Evolutionary conservation across 2,888 invertebrate species (phyloP).

Genomic region (Synergus laeviventris): DNA sequence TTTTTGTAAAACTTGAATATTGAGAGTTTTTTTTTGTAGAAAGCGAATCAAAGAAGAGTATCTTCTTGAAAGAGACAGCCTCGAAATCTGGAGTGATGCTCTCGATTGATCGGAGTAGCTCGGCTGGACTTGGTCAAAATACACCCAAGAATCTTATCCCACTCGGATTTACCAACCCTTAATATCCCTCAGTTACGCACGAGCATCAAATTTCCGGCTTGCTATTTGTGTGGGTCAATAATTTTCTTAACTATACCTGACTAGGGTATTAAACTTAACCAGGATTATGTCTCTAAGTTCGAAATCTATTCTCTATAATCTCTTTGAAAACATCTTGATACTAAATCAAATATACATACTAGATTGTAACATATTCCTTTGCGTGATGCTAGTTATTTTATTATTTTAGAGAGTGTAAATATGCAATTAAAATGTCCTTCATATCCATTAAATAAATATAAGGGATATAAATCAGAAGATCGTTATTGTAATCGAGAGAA

Average conservation of each 20-base stretch:
- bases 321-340: neutral
- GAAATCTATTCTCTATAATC: neutral
- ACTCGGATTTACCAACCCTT: neutral
- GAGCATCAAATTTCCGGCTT: neutral
- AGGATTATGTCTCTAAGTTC: neutral
- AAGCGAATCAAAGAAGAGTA: neutral
- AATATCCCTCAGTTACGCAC: neutral
- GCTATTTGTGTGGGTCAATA: neutral
- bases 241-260: neutral
- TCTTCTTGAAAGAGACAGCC: slow-evolving; percentile 45
- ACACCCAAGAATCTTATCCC: slow-evolving; percentile 37
- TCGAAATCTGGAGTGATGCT: slow-evolving; percentile 45
- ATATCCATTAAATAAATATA: no score
- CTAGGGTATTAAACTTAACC: neutral
- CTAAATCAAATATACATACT: neutral
- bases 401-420: no score
- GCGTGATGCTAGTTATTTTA: no score
- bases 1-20: neutral
- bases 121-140: slow-evolving; percentile 43
- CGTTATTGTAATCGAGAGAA: no score
- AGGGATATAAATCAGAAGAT: no score
- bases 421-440: no score
- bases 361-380: no score
- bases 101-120: slow-evolving; percentile 48
- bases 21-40: neutral